Percentiles rank a stretch among this genome's conserved stretches.
Evolutionary conservation across 2,797 vertebrate species (phyloP).

Genomic region (Bucorvus abyssinicus): DNA sequence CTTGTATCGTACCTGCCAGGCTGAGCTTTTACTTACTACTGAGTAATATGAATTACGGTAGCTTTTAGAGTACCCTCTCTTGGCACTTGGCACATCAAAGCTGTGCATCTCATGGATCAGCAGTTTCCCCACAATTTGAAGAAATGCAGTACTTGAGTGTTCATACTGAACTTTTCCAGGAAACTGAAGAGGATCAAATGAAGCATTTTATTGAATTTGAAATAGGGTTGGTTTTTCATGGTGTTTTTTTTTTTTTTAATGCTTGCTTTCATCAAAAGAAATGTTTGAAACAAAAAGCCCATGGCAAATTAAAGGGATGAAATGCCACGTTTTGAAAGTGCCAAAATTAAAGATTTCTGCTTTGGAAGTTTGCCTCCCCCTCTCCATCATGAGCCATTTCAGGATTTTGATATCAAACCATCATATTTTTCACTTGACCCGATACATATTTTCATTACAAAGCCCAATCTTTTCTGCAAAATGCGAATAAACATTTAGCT

Average conservation of each 20-base stretch:
- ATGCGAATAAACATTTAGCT: neutral
- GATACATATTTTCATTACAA: neutral
- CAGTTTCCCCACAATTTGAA: neutral
- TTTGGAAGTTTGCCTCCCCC: constrained; percentile 8
- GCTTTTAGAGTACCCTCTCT: neutral
- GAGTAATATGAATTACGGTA: neutral
- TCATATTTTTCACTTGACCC: neutral
- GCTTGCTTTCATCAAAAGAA: constrained; percentile 23
- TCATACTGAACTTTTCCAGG: constrained; percentile 29
- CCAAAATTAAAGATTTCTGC: constrained; percentile 24
- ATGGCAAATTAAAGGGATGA: constrained; percentile 23
- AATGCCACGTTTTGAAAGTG: constrained; percentile 12
- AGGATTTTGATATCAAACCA: neutral
- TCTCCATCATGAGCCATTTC: neutral
- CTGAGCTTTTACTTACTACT: neutral
- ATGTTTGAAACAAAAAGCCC: constrained; percentile 1
- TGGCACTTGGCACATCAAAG: neutral
- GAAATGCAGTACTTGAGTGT: neutral
- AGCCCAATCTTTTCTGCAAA: neutral
- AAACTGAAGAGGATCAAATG: constrained; percentile 45
- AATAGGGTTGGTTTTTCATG: neutral
- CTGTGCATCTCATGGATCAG: neutral
- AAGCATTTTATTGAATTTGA: constrained; percentile 10
- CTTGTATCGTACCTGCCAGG: neutral
- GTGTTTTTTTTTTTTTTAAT: neutral